phyloP scores from a whole-genome alignment of 2,888 invertebrate species.

The Amblyjoppa fuscipennis region DNA sequence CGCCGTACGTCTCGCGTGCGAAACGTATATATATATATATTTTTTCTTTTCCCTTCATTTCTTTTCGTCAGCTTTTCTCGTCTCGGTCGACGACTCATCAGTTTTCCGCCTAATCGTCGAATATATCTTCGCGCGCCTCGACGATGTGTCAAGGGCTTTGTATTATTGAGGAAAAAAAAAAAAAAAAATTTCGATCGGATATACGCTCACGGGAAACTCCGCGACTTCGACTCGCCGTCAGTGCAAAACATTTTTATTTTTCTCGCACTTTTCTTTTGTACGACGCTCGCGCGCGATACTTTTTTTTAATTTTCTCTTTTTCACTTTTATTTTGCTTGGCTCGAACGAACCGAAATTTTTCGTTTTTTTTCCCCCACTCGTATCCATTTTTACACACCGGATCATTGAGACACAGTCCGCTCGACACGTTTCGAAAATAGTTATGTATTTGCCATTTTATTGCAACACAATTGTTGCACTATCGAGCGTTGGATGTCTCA shows the following conservation, averaged over 20 bases:
- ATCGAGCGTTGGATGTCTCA: conserved; percentile 10
- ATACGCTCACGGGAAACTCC: conserved; percentile 23
- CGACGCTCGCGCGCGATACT: conserved; percentile 36
- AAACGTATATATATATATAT: conserved; percentile 21
- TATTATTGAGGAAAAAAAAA: neutral
- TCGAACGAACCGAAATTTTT: conserved; percentile 5
- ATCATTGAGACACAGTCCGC: conserved; percentile 7
- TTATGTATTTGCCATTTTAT: conserved; percentile 36
- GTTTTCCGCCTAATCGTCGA: conserved; percentile 5
- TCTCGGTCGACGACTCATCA: conserved; percentile 10
- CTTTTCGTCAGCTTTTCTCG: neutral
- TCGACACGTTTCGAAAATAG: conserved; percentile 47
- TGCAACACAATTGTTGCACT: conserved; percentile 45
- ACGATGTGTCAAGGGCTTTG: conserved; percentile 49
- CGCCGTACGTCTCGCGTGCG: conserved; percentile 53
- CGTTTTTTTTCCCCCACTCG: neutral
- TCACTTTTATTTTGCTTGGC: neutral
- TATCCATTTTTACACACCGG: neutral
- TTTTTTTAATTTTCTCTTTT: neutral
- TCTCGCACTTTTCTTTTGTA: conserved; percentile 51
- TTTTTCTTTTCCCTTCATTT: neutral
- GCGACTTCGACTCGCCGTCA: conserved; percentile 52
- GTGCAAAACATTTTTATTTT: conserved; percentile 44
- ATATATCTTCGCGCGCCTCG: conserved; percentile 4
- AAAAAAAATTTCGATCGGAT: neutral